Conservation (phyloP, 2,888 invertebrate species). For the Athrips mouffetella region DNA sequence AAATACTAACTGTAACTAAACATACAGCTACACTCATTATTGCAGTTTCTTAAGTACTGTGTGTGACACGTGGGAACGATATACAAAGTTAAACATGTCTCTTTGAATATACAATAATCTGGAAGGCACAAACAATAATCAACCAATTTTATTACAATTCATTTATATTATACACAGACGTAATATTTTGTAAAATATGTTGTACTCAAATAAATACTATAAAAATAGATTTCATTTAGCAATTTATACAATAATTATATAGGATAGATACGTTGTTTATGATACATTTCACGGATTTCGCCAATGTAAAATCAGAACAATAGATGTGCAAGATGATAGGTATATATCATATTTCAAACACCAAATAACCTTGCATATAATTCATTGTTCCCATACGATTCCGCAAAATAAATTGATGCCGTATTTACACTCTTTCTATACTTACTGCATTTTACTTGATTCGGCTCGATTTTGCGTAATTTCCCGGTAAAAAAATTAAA, state of each 20-base stretch:
- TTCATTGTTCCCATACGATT: no score
- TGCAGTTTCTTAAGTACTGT: constrained; percentile 59
- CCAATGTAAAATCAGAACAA: neutral
- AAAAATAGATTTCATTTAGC: constrained; percentile 75
- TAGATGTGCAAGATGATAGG: no score
- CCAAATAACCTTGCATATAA: neutral
- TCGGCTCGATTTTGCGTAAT: no score
- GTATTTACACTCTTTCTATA: no score
- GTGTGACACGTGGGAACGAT: constrained; percentile 23
- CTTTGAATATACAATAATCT: constrained; percentile 48
- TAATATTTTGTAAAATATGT: constrained; percentile 36
- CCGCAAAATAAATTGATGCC: no score
- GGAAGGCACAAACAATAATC: constrained; percentile 72
- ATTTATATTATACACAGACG: constrained; percentile 29
- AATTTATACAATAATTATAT: constrained; percentile 51
- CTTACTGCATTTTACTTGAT: no score
- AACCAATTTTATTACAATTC: constrained; percentile 37
- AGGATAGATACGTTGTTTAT: constrained; percentile 18
- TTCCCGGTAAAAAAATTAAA: no score
- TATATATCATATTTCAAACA: constrained; percentile 5
- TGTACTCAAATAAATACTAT: constrained; percentile 60
- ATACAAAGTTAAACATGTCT: constrained; percentile 25
- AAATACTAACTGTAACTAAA: constrained; percentile 35
- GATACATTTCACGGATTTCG: constrained; percentile 8
- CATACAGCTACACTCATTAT: constrained; percentile 49